A percentile compares a stretch with the other conserved stretches of the same genome.
Conservation (phyloP, 1,140 invertebrate species). For the Harlomillsia oculata region DNA sequence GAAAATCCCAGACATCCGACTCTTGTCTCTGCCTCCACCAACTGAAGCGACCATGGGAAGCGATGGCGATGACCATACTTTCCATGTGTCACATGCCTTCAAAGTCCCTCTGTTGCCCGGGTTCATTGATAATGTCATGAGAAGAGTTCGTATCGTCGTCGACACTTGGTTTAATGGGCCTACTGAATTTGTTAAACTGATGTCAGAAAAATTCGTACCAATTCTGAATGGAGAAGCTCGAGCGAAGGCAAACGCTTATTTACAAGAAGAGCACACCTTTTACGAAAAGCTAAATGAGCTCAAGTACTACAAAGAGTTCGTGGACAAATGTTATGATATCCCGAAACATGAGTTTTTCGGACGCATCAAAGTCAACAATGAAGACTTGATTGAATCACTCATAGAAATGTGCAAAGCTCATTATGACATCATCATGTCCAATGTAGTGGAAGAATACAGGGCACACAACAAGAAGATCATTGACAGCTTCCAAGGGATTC, state of each 20-base stretch:
- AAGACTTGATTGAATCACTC: constrained; percentile 26
- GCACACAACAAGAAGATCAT: constrained; percentile 24
- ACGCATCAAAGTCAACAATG: constrained; percentile 25
- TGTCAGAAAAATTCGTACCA: constrained; percentile 13
- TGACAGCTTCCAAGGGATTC: constrained; percentile 35
- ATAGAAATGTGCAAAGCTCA: constrained; percentile 19
- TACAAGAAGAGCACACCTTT: constrained; percentile 21
- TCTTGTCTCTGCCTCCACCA: neutral
- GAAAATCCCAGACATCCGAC: constrained; percentile 17
- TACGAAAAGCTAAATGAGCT: constrained; percentile 22
- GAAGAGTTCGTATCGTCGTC: constrained; percentile 14
- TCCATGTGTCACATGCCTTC: neutral
- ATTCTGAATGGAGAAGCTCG: constrained; percentile 29
- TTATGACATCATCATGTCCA: constrained; percentile 18
- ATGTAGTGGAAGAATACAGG: constrained; percentile 19
- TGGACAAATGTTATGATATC: constrained; percentile 17
- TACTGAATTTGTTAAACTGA: constrained; percentile 1
- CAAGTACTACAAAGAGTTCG: constrained; percentile 24
- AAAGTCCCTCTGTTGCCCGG: constrained; percentile 5
- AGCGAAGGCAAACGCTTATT: constrained; percentile 12
- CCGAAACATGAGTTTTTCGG: constrained; percentile 28
- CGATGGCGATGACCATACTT: neutral
- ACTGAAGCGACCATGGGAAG: neutral
- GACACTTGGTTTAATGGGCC: constrained; percentile 19
- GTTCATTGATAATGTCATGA: constrained; percentile 15